phyloP scores from a whole-genome alignment of 1,140 invertebrate species.

The Drosophila mayri region DNA sequence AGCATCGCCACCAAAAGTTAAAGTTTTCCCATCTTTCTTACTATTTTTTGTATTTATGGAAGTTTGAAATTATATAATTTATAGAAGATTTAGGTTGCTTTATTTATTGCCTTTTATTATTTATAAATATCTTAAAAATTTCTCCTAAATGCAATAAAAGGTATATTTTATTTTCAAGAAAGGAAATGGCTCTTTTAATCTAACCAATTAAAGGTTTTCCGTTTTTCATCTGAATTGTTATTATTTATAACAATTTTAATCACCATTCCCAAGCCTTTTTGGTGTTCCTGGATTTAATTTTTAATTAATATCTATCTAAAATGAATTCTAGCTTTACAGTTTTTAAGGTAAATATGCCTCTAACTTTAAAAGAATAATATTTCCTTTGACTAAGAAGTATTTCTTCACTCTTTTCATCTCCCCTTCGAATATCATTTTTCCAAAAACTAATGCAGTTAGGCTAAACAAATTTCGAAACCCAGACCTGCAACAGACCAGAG shows the following conservation, averaged over 20 bases:
- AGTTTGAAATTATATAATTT: not conserved
- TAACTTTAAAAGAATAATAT: not conserved
- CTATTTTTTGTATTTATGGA: not conserved
- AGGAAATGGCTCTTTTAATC: too few relatives aligned
- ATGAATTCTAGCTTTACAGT: not conserved
- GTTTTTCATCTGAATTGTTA: not conserved
- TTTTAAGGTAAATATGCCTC: not conserved
- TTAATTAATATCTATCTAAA: not conserved
- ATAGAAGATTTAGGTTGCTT: not conserved
- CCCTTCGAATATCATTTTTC: constrained; percentile 10
- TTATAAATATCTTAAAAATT: too few relatives aligned
- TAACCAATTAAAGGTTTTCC: too few relatives aligned
- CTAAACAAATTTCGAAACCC: constrained; percentile 65
- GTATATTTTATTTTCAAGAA: too few relatives aligned
- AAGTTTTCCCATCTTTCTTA: not conserved
- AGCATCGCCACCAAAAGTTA: not conserved
- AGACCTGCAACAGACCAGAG: constrained; percentile 15
- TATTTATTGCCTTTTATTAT: not conserved
- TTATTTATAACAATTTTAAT: not conserved
- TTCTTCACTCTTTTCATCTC: not conserved
- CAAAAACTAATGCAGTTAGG: constrained; percentile 42
- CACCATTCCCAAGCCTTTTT: not conserved
- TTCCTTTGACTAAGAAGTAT: not conserved
- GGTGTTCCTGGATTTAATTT: too few relatives aligned
- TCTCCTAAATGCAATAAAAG: too few relatives aligned